Percentiles rank a stretch among this genome's conserved stretches.
Evolutionary conservation across 2,113 vertebrate genomes (phyloP).

Genomic region (Eidolon helvum): DNA sequence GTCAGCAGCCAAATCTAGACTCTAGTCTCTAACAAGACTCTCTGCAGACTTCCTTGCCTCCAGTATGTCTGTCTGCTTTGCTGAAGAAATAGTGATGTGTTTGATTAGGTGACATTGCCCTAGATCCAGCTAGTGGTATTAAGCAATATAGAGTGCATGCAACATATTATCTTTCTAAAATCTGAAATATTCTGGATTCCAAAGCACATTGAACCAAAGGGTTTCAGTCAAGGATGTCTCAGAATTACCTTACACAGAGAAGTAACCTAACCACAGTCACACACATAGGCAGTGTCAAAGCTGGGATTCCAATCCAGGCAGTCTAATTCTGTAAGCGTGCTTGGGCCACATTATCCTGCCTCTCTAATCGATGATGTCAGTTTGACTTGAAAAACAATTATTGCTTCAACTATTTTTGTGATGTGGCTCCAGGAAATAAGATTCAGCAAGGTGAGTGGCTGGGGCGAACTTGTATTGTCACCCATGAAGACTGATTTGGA

Average conservation of each 20-base stretch:
- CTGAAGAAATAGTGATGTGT: neutral
- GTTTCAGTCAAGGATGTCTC: neutral
- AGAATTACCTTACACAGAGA: neutral
- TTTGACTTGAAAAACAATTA: neutral
- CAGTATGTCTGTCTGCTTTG: neutral
- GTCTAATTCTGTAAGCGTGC: neutral
- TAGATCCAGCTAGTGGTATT: neutral
- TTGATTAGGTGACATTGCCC: neutral
- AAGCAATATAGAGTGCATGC: neutral
- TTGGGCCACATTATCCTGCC: neutral
- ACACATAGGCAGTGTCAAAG: neutral
- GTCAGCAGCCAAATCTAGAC: neutral
- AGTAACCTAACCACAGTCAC: neutral
- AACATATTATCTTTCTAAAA: neutral
- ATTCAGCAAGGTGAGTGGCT: neutral
- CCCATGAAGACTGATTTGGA: neutral
- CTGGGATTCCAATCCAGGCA: neutral
- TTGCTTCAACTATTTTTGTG: neutral
- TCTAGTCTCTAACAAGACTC: neutral
- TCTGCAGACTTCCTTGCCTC: neutral
- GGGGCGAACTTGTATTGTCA: neutral
- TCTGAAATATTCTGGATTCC: neutral
- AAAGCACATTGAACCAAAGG: neutral
- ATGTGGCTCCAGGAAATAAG: neutral
- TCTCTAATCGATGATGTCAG: neutral